These are phyloP conservation scores for Yasuhikotakia modesta DNA, from an alignment of 2,797 vertebrate species.

Conservation along the genomic window DNA sequence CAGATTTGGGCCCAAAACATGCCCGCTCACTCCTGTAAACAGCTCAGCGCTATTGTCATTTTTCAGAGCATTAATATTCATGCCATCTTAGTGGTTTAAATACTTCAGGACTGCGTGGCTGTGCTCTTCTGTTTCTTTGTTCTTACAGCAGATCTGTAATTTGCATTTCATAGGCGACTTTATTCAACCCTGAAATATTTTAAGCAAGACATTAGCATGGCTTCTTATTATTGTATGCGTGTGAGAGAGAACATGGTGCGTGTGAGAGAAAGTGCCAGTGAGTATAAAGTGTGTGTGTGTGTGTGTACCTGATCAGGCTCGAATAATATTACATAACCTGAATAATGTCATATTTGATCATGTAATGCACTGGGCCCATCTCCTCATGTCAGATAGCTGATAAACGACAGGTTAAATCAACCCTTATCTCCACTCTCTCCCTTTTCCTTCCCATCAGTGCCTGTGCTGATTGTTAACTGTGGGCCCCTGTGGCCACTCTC, in stretches of 20 bases:
- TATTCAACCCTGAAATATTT: constrained; percentile 63
- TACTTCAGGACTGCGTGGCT: constrained; percentile 65
- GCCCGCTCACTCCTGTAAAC: constrained; percentile 74
- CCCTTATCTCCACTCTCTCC: constrained; percentile 53
- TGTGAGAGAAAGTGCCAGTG: constrained; percentile 2
- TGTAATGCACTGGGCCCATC: constrained; percentile 33
- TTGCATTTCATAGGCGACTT: constrained; percentile 63
- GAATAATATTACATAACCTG: constrained; percentile 56
- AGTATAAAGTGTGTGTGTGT: constrained; percentile 8
- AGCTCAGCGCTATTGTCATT: constrained; percentile 80
- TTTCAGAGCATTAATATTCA: constrained; percentile 79
- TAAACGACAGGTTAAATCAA: constrained; percentile 40
- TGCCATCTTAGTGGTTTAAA: constrained; percentile 76
- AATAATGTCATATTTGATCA: constrained; percentile 51
- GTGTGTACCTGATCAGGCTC: constrained; percentile 37
- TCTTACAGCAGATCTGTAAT: constrained; percentile 58
- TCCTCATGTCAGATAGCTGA: constrained; percentile 40
- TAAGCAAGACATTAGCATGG: constrained; percentile 58
- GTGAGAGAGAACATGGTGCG: neutral
- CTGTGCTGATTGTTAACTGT: constrained; percentile 62
- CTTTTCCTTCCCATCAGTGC: constrained; percentile 35
- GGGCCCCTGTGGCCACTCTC: constrained; percentile 60
- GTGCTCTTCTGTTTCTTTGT: constrained; percentile 54
- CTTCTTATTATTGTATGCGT: constrained; percentile 40
- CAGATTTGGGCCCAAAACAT: constrained; percentile 69